Conservation (phyloP, 1,140 invertebrate species). For the Drosophila novamexicana region DNA sequence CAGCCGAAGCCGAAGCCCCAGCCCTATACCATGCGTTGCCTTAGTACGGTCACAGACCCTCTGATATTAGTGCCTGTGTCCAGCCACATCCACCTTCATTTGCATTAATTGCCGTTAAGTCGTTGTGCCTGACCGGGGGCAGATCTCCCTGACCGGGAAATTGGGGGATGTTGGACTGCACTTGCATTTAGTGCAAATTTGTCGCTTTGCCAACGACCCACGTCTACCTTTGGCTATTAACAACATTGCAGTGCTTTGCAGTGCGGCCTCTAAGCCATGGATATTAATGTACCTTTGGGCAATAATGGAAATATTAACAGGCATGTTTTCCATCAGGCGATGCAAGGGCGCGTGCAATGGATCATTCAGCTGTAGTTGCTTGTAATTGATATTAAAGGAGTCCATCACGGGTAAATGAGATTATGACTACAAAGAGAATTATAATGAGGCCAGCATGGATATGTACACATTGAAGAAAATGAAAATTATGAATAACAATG, state of each 20-base stretch:
- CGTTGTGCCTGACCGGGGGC: slow-evolving; percentile 61
- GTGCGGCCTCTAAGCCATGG: slow-evolving; percentile 20
- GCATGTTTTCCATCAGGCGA: slow-evolving; percentile 49
- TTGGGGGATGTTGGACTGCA: slow-evolving; percentile 24
- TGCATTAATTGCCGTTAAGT: slow-evolving; percentile 82
- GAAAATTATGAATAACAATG: background rate
- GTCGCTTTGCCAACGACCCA: slow-evolving; percentile 44
- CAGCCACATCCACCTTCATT: slow-evolving; percentile 70
- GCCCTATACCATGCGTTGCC: background rate
- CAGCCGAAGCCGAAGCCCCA: slow-evolving; percentile 8
- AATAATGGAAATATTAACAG: slow-evolving; percentile 75
- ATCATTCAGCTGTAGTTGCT: slow-evolving; percentile 27
- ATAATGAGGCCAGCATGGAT: background rate
- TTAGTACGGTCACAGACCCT: background rate
- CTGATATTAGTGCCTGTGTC: slow-evolving; percentile 23
- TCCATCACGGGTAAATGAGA: slow-evolving; percentile 33
- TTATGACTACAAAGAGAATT: slow-evolving; percentile 1
- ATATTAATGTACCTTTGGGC: slow-evolving; percentile 67
- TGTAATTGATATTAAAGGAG: slow-evolving; percentile 71
- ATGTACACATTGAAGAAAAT: background rate
- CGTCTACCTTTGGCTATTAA: slow-evolving; percentile 60
- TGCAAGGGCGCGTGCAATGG: slow-evolving; percentile 11
- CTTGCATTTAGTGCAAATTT: slow-evolving; percentile 72
- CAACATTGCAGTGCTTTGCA: slow-evolving; percentile 47
- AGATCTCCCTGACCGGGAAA: background rate